Conservation (phyloP, 1,140 invertebrate species). For the Ceratina japonica region DNA sequence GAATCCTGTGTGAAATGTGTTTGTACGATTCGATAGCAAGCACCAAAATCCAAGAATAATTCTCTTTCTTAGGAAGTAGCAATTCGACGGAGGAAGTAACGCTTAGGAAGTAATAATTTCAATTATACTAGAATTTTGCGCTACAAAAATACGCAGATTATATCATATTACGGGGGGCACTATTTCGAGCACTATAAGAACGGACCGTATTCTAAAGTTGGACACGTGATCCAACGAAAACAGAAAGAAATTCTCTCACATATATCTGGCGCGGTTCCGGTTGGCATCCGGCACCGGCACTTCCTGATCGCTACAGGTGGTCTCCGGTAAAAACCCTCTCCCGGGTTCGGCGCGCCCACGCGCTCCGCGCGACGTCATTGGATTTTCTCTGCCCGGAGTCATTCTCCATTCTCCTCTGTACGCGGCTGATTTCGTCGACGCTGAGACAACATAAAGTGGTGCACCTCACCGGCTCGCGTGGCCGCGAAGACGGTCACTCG, state of each 20-base stretch:
- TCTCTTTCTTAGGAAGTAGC: too few relatives aligned
- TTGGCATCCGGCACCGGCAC: not conserved
- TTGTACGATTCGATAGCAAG: too few relatives aligned
- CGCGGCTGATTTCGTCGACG: not conserved
- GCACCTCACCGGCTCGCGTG: not conserved
- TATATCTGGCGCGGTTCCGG: not conserved
- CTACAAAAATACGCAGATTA: too few relatives aligned
- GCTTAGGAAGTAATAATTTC: too few relatives aligned
- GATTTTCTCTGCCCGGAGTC: constrained; percentile 18
- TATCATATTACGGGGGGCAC: too few relatives aligned
- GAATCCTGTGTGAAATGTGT: too few relatives aligned
- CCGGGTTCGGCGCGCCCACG: constrained; percentile 7
- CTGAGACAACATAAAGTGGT: not conserved
- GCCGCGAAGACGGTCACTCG: not conserved
- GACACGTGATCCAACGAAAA: not conserved
- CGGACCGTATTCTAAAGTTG: not conserved
- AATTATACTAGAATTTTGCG: too few relatives aligned
- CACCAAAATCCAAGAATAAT: too few relatives aligned
- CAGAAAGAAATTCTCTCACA: not conserved
- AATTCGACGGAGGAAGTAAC: too few relatives aligned
- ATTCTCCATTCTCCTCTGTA: not conserved
- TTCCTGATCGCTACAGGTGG: constrained; percentile 43
- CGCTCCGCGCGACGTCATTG: constrained; percentile 26
- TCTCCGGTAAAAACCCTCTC: constrained; percentile 7
- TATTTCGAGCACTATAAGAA: not conserved